A percentile compares a stretch with the other conserved stretches of the same genome.
These are phyloP conservation scores for Phenganax stokvisi DNA, from an alignment of 92 coral and sea anemone genomes.

Conservation along the genomic window DNA sequence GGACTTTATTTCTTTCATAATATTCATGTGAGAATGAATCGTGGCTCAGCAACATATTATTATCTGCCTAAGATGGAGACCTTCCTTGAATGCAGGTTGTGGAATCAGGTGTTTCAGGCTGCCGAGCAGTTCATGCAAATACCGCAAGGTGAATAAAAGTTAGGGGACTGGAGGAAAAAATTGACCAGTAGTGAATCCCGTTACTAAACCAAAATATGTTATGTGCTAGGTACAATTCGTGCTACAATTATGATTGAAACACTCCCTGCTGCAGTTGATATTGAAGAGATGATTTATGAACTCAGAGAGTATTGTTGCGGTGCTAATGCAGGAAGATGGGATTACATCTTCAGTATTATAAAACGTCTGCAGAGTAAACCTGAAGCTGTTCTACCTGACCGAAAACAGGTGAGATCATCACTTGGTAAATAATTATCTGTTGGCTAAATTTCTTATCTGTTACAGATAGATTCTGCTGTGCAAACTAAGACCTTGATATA, in stretches of 20 bases:
- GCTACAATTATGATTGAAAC: slow-evolving; percentile 98
- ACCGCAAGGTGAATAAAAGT: slow-evolving; percentile 66
- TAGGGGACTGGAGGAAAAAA: too few species aligned
- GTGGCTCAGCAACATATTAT: slow-evolving; percentile 86
- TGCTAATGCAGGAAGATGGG: slow-evolving; percentile 97
- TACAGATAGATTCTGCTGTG: background rate
- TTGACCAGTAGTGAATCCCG: background rate
- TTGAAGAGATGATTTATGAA: slow-evolving; percentile 98
- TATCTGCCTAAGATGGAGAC: slow-evolving; percentile 99
- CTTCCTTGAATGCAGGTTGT: slow-evolving; percentile 76
- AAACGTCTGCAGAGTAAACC: slow-evolving; percentile 80
- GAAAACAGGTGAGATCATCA: slow-evolving; percentile 67
- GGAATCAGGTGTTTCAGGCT: slow-evolving; percentile 94
- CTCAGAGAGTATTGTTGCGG: slow-evolving; percentile 93
- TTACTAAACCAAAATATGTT: background rate
- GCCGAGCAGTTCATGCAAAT: slow-evolving; percentile 85
- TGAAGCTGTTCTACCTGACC: slow-evolving; percentile 86
- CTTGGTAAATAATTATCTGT: background rate
- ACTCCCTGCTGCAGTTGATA: slow-evolving; percentile 80
- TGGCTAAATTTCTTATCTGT: background rate
- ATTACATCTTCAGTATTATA: slow-evolving; percentile 88
- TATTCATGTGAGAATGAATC: slow-evolving; percentile 62
- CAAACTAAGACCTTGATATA: background rate
- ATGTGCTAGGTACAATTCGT: slow-evolving; percentile 76
- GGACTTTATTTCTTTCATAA: slow-evolving; percentile 96